Percentiles rank a stretch among this genome's conserved stretches.
These are phyloP conservation scores for Pantherophis vulpinus DNA, from an alignment of 2,797 vertebrate species.

Conservation along the genomic window DNA sequence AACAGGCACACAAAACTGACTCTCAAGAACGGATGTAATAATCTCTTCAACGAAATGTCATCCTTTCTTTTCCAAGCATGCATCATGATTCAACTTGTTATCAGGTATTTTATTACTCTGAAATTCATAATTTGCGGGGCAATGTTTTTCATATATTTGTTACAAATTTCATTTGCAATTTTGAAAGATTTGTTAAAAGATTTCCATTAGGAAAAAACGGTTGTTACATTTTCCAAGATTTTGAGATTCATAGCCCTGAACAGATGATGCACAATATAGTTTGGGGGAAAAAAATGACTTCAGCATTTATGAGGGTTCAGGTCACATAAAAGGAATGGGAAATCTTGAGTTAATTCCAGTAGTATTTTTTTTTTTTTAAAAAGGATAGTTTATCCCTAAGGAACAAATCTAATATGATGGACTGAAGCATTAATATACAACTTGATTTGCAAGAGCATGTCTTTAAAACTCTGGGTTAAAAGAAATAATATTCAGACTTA, in stretches of 20 bases:
- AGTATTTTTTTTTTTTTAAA: neutral
- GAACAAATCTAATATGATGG: neutral
- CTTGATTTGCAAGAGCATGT: neutral
- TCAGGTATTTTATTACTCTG: neutral
- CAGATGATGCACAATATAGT: neutral
- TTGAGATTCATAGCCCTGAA: neutral
- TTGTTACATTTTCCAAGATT: neutral
- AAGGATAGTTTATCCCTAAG: neutral
- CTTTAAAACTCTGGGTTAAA: neutral
- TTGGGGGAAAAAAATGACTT: neutral
- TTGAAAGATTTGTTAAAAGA: neutral
- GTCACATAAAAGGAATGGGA: neutral
- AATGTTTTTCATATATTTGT: neutral
- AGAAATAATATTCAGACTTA: neutral
- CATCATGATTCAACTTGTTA: neutral
- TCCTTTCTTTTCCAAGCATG: neutral
- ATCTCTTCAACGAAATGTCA: neutral
- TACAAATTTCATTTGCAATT: neutral
- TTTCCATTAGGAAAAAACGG: neutral
- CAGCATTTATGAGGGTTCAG: neutral
- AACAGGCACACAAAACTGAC: neutral
- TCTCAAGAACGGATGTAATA: neutral
- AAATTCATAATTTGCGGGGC: neutral
- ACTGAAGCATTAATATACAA: neutral
- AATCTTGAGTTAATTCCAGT: neutral